phyloP scores from a whole-genome alignment of 2,113 vertebrate genomes.

The Gulo gulo region DNA sequence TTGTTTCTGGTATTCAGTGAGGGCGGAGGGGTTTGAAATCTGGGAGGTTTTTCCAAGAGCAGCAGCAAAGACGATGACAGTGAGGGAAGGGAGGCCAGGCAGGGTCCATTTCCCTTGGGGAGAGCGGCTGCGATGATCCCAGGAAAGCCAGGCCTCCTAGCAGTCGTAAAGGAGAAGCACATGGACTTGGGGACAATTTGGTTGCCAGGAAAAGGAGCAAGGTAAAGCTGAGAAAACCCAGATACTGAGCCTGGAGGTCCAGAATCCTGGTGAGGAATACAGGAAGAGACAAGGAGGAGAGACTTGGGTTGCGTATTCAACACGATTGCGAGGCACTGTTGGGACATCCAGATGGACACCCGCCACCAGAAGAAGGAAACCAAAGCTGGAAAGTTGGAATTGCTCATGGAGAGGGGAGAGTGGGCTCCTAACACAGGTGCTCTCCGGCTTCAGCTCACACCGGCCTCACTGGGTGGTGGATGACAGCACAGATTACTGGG shows the following conservation, averaged over 20 bases:
- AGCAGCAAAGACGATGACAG: fast-evolving
- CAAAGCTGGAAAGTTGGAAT: fast-evolving
- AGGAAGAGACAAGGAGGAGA: fast-evolving
- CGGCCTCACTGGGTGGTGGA: not conserved
- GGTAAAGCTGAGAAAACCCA: too few species aligned
- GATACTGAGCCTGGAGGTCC: fast-evolving
- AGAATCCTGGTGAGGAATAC: fast-evolving
- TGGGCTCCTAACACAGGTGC: fast-evolving
- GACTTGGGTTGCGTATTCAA: not conserved
- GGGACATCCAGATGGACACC: fast-evolving
- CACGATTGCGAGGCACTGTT: fast-evolving
- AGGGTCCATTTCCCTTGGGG: fast-evolving
- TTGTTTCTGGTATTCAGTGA: not conserved
- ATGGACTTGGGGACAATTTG: fast-evolving
- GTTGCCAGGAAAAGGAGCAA: not conserved
- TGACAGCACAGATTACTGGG: not conserved
- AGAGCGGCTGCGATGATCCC: fast-evolving
- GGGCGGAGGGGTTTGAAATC: not conserved
- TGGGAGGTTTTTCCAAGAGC: not conserved
- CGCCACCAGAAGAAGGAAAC: not conserved
- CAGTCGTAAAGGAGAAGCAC: not conserved
- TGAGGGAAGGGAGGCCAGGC: not conserved
- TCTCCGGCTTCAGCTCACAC: too few species aligned
- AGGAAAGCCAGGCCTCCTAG: fast-evolving
- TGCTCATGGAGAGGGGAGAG: fast-evolving